phyloP scores from a whole-genome alignment of 2,113 vertebrate species.

The Leptodactylus fuscus region DNA sequence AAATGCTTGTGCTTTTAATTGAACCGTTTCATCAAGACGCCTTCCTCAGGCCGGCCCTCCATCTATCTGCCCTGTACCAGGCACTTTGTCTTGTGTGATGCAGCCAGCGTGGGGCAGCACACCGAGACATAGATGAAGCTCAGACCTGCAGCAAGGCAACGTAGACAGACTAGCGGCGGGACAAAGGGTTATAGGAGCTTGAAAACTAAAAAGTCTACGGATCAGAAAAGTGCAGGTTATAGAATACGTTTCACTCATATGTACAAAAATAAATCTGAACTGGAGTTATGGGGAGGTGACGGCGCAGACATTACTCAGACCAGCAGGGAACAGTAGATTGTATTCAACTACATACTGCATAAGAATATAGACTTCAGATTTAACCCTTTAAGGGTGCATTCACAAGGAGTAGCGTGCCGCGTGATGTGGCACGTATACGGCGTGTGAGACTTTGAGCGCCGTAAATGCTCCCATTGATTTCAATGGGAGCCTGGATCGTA shows the following conservation, averaged over 20 bases:
- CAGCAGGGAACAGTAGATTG: background rate
- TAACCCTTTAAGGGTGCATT: too few species aligned
- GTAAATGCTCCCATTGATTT: too few species aligned
- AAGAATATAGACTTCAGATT: too few species aligned
- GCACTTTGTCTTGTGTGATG: slow-evolving; percentile 73
- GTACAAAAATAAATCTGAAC: background rate
- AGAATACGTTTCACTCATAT: background rate
- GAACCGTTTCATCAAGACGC: slow-evolving; percentile 88
- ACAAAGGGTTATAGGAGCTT: background rate
- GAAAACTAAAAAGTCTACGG: background rate
- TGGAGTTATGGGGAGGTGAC: background rate
- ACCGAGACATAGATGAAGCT: slow-evolving; percentile 1
- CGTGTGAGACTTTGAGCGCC: too few species aligned
- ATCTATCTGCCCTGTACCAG: slow-evolving; percentile 79
- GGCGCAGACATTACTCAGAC: background rate
- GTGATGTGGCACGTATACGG: too few species aligned
- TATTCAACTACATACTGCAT: background rate
- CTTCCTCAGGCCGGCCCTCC: slow-evolving; percentile 83
- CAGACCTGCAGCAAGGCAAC: slow-evolving; percentile 5
- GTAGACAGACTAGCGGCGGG: background rate
- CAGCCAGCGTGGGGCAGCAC: slow-evolving; percentile 1
- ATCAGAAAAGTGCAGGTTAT: background rate
- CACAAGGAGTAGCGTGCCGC: too few species aligned
- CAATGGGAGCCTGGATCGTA: too few species aligned
- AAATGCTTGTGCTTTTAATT: slow-evolving; percentile 90